Percentiles rank a stretch among this genome's conserved stretches.
Conservation (phyloP, 1,140 invertebrate species). For the Mercenaria mercenaria region DNA sequence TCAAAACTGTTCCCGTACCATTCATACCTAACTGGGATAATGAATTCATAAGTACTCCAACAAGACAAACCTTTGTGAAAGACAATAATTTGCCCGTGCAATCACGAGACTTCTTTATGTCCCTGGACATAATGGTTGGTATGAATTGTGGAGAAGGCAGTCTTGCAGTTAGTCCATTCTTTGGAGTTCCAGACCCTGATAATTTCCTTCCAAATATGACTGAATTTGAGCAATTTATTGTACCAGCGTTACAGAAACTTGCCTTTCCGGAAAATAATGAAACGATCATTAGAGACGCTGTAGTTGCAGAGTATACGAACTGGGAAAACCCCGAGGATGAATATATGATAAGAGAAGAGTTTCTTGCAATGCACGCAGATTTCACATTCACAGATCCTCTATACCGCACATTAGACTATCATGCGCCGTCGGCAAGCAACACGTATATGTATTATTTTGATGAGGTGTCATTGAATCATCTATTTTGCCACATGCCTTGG, state of each 20-base stretch:
- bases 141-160: constrained; percentile 45
- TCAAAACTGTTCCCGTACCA: neutral
- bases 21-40: constrained; percentile 40
- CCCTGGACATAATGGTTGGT: constrained; percentile 61
- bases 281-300: neutral
- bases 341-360: neutral
- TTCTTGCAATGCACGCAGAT: neutral
- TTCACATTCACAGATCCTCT: neutral
- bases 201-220: neutral
- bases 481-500: constrained; percentile 44
- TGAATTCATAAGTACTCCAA: constrained; percentile 20
- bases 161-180: neutral
- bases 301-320: constrained; percentile 20
- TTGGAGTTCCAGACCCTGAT: neutral
- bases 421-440: neutral
- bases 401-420: neutral
- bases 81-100: neutral
- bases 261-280: neutral
- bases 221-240: neutral
- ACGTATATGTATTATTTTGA: constrained; percentile 36
- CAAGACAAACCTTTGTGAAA: neutral
- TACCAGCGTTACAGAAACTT: neutral
- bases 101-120: constrained; percentile 14
- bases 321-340: neutral
- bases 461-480: neutral